These are phyloP conservation scores for Drosophila subsilvestris DNA, from an alignment of 2,888 invertebrate genomes.

Conservation along the genomic window DNA sequence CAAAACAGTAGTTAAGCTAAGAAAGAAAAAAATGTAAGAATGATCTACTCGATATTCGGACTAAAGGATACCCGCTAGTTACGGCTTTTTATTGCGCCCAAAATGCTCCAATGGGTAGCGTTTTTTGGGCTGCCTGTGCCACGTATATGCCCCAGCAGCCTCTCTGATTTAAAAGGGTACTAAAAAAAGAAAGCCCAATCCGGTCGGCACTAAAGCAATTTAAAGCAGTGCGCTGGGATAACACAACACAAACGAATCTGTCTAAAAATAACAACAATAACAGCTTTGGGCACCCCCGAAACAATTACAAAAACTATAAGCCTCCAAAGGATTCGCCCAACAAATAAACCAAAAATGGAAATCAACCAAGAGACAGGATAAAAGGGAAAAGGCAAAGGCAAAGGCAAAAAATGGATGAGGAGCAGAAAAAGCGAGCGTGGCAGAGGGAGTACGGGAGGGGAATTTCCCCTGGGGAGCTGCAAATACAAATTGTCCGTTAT, in stretches of 20 bases:
- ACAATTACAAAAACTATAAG: slow-evolving; percentile 78
- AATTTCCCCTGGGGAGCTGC: slow-evolving; percentile 14
- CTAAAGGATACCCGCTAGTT: slow-evolving; percentile 4
- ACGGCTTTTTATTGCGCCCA: not conserved
- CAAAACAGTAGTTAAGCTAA: slow-evolving; percentile 10
- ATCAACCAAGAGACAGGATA: slow-evolving; percentile 9
- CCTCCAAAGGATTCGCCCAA: slow-evolving; percentile 70
- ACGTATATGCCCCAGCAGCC: not conserved
- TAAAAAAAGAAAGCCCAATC: not conserved
- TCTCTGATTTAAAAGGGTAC: not conserved
- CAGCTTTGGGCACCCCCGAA: slow-evolving; percentile 44
- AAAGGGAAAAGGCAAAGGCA: too few relatives aligned
- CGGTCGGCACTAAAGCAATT: slow-evolving; percentile 47
- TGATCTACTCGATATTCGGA: not conserved
- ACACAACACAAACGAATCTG: slow-evolving; percentile 52
- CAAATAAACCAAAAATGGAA: slow-evolving; percentile 67
- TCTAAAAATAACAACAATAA: slow-evolving; percentile 65
- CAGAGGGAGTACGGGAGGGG: not conserved
- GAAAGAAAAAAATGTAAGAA: slow-evolving; percentile 6
- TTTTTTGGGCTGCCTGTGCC: too few relatives aligned
- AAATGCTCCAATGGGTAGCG: not conserved
- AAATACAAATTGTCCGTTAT: slow-evolving; percentile 49
- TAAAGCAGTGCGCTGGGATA: slow-evolving; percentile 38
- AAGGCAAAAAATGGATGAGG: not conserved
- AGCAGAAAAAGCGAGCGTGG: not conserved